These are phyloP conservation scores for Mungos mungo DNA, from an alignment of 2,113 vertebrate species.

Conservation along the genomic window DNA sequence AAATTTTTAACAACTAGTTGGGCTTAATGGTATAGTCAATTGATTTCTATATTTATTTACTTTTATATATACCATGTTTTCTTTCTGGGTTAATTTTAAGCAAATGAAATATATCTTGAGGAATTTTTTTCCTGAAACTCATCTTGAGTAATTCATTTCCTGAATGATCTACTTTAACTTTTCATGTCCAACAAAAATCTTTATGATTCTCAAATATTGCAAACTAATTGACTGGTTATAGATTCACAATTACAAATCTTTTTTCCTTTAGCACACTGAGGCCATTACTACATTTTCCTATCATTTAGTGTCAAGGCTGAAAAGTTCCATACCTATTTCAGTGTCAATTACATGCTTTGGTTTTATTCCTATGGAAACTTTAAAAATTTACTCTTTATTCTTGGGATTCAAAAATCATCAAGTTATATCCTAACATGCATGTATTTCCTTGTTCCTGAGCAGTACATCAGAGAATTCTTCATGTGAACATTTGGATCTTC, in stretches of 20 bases:
- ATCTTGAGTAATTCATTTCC: not conserved
- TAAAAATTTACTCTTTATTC: not conserved
- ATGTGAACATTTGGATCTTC: not conserved
- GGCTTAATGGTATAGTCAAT: not conserved
- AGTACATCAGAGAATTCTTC: not conserved
- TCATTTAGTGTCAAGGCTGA: not conserved
- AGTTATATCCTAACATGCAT: not conserved
- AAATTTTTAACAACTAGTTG: not conserved
- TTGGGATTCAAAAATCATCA: not conserved
- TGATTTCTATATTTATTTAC: not conserved
- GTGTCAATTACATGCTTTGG: not conserved
- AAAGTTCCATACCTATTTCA: not conserved
- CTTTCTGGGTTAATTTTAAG: not conserved
- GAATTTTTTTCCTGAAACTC: not conserved
- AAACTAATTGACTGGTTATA: not conserved
- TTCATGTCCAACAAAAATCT: not conserved
- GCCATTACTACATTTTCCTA: not conserved
- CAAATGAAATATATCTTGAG: not conserved
- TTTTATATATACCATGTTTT: not conserved
- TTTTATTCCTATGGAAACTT: not conserved
- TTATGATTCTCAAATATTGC: not conserved
- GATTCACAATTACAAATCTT: not conserved
- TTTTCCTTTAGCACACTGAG: not conserved
- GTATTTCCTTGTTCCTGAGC: not conserved
- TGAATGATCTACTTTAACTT: not conserved